Percentiles rank a stretch among this genome's conserved stretches.
Conservation (phyloP, 2,113 vertebrate genomes). For the Galemys pyrenaicus region DNA sequence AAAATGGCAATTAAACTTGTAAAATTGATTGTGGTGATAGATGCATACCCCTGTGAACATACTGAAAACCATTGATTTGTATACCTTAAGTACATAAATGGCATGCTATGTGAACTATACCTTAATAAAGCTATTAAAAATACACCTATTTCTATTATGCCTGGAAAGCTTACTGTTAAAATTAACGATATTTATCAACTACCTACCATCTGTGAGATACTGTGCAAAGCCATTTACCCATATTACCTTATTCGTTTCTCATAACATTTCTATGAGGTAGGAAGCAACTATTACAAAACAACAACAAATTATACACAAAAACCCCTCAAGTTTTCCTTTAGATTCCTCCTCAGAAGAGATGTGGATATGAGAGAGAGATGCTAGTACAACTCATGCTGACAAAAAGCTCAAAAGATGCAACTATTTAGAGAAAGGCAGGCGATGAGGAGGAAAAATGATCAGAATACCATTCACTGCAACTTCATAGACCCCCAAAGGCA, state of each 20-base stretch:
- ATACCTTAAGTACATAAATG: background rate
- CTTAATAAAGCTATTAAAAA: background rate
- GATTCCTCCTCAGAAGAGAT: background rate
- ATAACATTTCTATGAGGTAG: background rate
- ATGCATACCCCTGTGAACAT: background rate
- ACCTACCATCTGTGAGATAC: background rate
- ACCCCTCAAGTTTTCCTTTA: background rate
- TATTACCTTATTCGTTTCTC: background rate
- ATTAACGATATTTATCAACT: background rate
- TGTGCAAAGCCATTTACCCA: background rate
- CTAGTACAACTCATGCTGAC: background rate
- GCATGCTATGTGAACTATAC: background rate
- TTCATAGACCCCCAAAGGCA: background rate
- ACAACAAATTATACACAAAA: background rate
- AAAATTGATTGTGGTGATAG: background rate
- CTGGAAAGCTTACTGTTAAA: slow-evolving; percentile 2
- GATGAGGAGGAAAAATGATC: too few relatives aligned
- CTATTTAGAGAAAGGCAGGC: background rate
- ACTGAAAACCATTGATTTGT: background rate
- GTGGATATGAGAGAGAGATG: background rate
- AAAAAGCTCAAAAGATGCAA: background rate
- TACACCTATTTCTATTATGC: background rate
- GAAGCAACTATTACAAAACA: background rate
- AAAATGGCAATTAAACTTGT: background rate
- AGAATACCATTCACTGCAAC: background rate